phyloP scores from a whole-genome alignment of 2,113 vertebrate species.

The Pygoscelis adeliae region DNA sequence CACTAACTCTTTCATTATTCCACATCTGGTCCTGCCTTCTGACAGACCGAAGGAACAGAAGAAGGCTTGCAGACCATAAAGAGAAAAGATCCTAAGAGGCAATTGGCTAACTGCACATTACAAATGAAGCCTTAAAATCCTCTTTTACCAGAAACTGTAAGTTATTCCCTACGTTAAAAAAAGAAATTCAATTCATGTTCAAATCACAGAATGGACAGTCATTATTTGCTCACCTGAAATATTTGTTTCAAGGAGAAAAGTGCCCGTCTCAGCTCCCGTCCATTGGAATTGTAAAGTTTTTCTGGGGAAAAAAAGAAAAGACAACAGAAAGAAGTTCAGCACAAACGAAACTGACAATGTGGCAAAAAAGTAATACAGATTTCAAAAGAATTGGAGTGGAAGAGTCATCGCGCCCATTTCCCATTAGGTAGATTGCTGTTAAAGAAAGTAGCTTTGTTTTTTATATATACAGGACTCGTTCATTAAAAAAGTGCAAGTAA shows the following conservation, averaged over 20 bases:
- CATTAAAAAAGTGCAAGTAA: background rate
- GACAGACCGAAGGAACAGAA: background rate
- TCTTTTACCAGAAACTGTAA: background rate
- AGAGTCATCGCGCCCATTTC: background rate
- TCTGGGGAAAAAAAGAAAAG: conserved; percentile 78
- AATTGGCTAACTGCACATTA: background rate
- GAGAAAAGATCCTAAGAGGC: background rate
- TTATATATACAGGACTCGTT: rapidly evolving
- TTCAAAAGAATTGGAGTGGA: background rate
- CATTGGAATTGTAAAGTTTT: conserved; percentile 94
- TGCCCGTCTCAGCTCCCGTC: conserved; percentile 92
- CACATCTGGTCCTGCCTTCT: background rate
- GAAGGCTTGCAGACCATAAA: background rate
- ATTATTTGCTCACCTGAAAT: conserved; percentile 88
- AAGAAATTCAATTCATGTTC: background rate
- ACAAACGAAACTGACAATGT: background rate
- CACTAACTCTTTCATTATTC: background rate
- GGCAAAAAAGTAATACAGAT: background rate
- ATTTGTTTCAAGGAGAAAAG: conserved; percentile 99
- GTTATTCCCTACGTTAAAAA: background rate
- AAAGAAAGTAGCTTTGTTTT: background rate
- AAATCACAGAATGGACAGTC: background rate
- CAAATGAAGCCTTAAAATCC: background rate
- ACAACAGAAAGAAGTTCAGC: background rate
- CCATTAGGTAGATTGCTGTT: background rate